phyloP scores from a whole-genome alignment of 2,797 vertebrate species.

The Rhynchotus rufescens region DNA sequence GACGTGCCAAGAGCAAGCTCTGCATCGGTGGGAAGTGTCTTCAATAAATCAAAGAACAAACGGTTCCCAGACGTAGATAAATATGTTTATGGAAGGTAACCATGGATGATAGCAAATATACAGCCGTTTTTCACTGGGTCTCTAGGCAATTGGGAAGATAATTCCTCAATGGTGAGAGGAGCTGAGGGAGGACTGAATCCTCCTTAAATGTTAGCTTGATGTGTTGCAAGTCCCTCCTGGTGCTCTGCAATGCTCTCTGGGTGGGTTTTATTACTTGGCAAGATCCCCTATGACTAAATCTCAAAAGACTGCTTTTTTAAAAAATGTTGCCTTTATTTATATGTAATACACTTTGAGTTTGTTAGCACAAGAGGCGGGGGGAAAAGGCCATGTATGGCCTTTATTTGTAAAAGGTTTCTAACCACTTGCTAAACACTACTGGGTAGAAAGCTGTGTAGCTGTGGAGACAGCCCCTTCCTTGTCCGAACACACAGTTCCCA shows the following conservation, averaged over 20 bases:
- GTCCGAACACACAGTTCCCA: slow-evolving; percentile 26
- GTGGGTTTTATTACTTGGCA: slow-evolving; percentile 44
- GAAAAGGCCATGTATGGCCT: not conserved
- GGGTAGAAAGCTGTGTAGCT: not conserved
- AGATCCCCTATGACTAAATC: slow-evolving; percentile 14
- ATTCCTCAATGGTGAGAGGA: not conserved
- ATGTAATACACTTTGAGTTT: not conserved
- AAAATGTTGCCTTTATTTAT: slow-evolving; percentile 22
- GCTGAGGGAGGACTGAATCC: not conserved
- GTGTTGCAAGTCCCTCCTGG: not conserved
- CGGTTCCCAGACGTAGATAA: not conserved
- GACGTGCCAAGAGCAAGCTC: not conserved
- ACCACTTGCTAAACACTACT: not conserved
- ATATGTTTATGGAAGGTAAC: slow-evolving; percentile 42
- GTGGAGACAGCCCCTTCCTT: not conserved
- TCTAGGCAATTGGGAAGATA: not conserved
- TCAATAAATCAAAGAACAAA: slow-evolving; percentile 32
- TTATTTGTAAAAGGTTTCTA: slow-evolving; percentile 11
- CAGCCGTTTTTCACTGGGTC: not conserved
- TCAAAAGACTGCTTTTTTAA: not conserved
- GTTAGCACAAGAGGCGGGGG: too few species aligned
- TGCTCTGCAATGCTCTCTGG: not conserved
- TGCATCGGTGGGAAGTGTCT: not conserved
- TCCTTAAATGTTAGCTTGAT: not conserved
- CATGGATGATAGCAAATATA: slow-evolving; percentile 23